Evolutionary conservation across 2,797 vertebrate genomes (phyloP).

Genomic region (Aulostomus chinensis): DNA sequence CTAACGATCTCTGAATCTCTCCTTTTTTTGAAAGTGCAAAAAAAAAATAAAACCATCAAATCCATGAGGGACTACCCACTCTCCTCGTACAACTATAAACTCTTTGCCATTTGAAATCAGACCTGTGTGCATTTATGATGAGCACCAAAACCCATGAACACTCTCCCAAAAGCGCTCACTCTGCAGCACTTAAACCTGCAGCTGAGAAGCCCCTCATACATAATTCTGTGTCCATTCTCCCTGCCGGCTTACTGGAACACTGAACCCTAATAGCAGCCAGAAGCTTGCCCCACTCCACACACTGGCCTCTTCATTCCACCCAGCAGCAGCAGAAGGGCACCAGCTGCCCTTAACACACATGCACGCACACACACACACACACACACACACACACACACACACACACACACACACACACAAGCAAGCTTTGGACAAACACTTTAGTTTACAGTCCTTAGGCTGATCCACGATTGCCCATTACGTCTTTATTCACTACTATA

Average conservation of each 20-base stretch:
- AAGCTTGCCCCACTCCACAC: slow-evolving; percentile 14
- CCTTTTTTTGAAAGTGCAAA: too few relatives aligned
- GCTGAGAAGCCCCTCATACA: slow-evolving; percentile 58
- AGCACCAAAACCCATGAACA: slow-evolving; percentile 8
- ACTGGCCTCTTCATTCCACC: slow-evolving; percentile 27
- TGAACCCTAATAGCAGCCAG: slow-evolving; percentile 55
- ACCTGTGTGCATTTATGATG: slow-evolving; percentile 25
- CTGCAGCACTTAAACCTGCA: slow-evolving; percentile 47
- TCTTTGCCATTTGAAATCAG: slow-evolving; percentile 23
- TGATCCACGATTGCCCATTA: too few relatives aligned
- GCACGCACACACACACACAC: too few relatives aligned
- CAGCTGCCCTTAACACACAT: slow-evolving; percentile 11
- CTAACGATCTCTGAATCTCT: too few relatives aligned
- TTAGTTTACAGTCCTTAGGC: too few relatives aligned
- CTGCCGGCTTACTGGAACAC: slow-evolving; percentile 47
- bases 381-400: too few relatives aligned
- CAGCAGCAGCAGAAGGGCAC: slow-evolving; percentile 19
- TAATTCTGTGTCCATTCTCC: slow-evolving; percentile 63
- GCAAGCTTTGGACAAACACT: slow-evolving; percentile 11
- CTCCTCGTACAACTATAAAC: slow-evolving; percentile 9
- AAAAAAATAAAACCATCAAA: too few relatives aligned
- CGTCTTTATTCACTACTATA: too few relatives aligned
- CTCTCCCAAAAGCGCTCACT: slow-evolving; percentile 17
- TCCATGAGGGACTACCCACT: neutral
- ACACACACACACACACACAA: too few relatives aligned